Evolutionary conservation across 1,140 invertebrate species (phyloP), one percentile per base, ranked within the genome.

Genomic region (Drosophila takahashii): DNA sequence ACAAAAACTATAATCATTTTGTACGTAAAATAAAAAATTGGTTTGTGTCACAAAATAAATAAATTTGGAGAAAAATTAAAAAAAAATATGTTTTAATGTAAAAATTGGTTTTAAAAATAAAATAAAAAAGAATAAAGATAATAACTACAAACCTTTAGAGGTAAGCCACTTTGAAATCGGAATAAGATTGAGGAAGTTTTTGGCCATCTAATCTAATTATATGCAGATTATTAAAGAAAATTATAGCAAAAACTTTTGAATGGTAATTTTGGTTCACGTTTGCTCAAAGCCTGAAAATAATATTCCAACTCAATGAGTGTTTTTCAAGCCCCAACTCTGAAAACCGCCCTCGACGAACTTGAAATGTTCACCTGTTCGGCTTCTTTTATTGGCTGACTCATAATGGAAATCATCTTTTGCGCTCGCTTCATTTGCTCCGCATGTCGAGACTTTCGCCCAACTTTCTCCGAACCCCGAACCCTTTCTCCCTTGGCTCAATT

Each of bases 381-480:
- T 10, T 18, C 42, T 16, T 56, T 69, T 56, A 70, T 70, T 67
- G 56, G 56, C 57, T 41, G 44, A 50, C 34, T 73, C 74, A 87
- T 79, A 70, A 86, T 50, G 83, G 61, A 69, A 87, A 86, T 86
- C 73, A 87, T 83, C 75, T 76, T 77, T 86, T 60, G 58, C 64
- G 57, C 48, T 62, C 64, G 81, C 83, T 87, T 87, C 83, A 86
- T 86, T 83, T 86, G 83, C 62, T 77, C 75, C 32, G 15, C 37
- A 50, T 58, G 61, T 56, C 61, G 42, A 71, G 66, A 81, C 57
- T 64, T 74, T 60, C 37, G 9, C 47, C 8, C 11, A 41, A 11
- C 22, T 45, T 37, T 48, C 34, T 32, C 48, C n/a, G 3, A 22
- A 22, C 22, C 22, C 22, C 22, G 3, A 22, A 18, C 36, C 41